Conservation (phyloP, 2,797 vertebrate species). For the Hemibagrus guttatus region DNA sequence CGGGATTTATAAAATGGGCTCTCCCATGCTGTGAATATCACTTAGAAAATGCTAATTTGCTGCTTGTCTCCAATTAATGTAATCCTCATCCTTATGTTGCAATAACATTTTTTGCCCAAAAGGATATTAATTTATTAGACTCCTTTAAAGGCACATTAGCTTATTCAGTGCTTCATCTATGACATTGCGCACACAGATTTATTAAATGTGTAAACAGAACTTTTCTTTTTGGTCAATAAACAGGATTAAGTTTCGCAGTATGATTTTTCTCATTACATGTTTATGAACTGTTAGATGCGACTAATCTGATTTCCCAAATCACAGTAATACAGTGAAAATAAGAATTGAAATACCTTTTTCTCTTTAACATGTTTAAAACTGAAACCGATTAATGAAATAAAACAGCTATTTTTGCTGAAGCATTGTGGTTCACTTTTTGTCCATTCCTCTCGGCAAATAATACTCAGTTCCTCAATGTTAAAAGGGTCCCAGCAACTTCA, state of each 20-base stretch:
- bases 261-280: neutral
- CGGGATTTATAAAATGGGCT: neutral
- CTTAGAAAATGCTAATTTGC: slow-evolving; percentile 20
- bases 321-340: neutral
- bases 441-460: neutral
- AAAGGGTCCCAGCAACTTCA: neutral
- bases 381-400: neutral
- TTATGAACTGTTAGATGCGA: neutral
- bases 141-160: neutral
- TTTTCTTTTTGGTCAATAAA: neutral
- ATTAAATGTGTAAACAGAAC: neutral
- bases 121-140: neutral
- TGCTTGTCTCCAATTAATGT: slow-evolving; percentile 21
- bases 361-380: neutral
- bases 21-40: slow-evolving; percentile 23
- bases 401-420: neutral
- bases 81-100: slow-evolving; percentile 25
- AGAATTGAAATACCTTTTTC: neutral
- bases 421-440: neutral
- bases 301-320: neutral
- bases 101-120: neutral
- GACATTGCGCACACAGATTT: neutral
- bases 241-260: neutral
- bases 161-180: neutral
- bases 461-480: neutral